Evolutionary conservation across 2,888 invertebrate genomes (phyloP), one percentile per base, ranked within the genome.

Genomic region (Blastobasis lacticolella): DNA sequence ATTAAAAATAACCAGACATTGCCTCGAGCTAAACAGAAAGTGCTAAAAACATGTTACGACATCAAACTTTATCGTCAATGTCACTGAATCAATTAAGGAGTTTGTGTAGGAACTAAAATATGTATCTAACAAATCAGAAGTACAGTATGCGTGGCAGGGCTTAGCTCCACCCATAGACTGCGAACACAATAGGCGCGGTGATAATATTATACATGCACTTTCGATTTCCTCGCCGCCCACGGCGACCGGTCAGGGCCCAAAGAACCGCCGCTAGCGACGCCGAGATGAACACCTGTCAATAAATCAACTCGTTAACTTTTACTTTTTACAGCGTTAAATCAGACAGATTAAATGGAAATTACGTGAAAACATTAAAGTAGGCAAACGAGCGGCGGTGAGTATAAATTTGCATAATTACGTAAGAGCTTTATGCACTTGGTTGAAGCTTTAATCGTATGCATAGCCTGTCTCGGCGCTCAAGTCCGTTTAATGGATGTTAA

Each of bases 361-460:
- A 60, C 58, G 67, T 69, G 65, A 64, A 71, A 74, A 66, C 67
- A 60, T 58, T 64, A 58, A 69, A 71, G 67, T 64, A 63, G 37
- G 46, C 45, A 53, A 73, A 74, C 69, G 65, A 73, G 70, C 67
- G 63, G 67, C 70, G 76, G 68, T 71, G 69, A 41, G 69, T 60
- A 63, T 57, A 56, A 61, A 74, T 81, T 75, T 71, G 64, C 78
- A 83, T 84, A 78, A 76, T 80, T 78, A 73, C 69, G 67, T 71
- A 75, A 76, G 69, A 72, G 74, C 66, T 67, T 68, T 65, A 77
- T 78, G 75, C 75, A 73, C 69, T 74, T 60, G 59, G 59, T 61
- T 60, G 63, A 64, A 64, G 66, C 57, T 54, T 52, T 78, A 80
- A 80, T 78, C 63, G 62, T 74, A 78, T 76, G 75, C 76, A 73